These are phyloP conservation scores for Philopedon plagiatum DNA, from an alignment of 2,888 invertebrate genomes.

Conservation along the genomic window DNA sequence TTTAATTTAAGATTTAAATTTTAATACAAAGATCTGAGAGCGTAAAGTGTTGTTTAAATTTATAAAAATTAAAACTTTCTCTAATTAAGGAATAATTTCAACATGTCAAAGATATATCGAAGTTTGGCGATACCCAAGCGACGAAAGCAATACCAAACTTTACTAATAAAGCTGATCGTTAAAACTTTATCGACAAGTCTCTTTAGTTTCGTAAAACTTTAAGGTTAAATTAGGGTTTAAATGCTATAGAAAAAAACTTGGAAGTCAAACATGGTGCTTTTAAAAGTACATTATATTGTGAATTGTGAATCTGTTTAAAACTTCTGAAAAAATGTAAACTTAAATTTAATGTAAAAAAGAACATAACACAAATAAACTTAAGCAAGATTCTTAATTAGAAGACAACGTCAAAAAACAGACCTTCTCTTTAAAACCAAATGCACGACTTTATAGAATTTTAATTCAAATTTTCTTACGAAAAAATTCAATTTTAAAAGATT, in stretches of 20 bases:
- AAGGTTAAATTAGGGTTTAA: not conserved
- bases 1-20: not conserved
- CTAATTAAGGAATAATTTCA: conserved; percentile 7
- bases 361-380: no score
- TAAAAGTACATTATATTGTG: not conserved
- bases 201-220: not conserved
- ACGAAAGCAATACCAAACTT: conserved; percentile 5
- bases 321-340: no score
- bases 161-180: conserved; percentile 6
- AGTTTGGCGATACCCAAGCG: conserved; percentile 12
- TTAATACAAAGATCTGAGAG: not conserved
- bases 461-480: no score
- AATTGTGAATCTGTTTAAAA: not conserved
- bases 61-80: not conserved
- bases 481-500: no score
- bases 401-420: no score
- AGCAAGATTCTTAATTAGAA: no score
- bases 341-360: no score
- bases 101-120: conserved; percentile 12
- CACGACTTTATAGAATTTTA: no score
- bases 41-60: not conserved
- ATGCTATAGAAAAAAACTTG: not conserved
- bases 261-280: not conserved
- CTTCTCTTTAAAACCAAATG: no score
- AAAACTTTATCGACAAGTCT: conserved; percentile 12